Percentiles rank a stretch among this genome's conserved stretches.
These are phyloP conservation scores for Drosophila kepulauana DNA, from an alignment of 1,140 invertebrate genomes.

Conservation along the genomic window DNA sequence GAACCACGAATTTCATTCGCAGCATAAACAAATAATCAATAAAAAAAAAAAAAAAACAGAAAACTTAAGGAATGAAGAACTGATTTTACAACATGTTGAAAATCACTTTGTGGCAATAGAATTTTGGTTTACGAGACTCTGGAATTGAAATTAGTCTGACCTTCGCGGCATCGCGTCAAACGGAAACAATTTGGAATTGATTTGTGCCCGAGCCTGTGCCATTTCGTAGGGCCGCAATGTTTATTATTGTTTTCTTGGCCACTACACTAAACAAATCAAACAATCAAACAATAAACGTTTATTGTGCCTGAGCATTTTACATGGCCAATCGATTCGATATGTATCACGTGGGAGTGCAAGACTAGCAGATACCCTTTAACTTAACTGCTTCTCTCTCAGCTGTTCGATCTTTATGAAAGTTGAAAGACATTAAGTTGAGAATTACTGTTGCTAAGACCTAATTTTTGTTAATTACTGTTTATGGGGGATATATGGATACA, in stretches of 20 bases:
- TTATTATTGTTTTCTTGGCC: slow-evolving; percentile 64
- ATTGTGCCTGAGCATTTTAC: slow-evolving; percentile 69
- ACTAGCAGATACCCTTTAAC: not conserved
- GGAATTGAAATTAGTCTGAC: slow-evolving; percentile 63
- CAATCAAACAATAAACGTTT: slow-evolving; percentile 78
- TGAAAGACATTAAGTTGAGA: not conserved
- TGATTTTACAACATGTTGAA: slow-evolving; percentile 14
- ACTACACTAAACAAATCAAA: slow-evolving; percentile 72
- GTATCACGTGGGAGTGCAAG: slow-evolving; percentile 14
- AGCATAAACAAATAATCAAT: slow-evolving; percentile 64
- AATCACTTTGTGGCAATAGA: slow-evolving; percentile 48
- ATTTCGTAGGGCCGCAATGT: slow-evolving; percentile 71
- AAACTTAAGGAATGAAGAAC: slow-evolving; percentile 5
- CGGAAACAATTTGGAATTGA: slow-evolving; percentile 46
- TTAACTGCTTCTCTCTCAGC: not conserved
- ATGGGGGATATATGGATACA: not conserved
- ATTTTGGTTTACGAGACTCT: slow-evolving; percentile 41
- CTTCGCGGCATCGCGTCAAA: slow-evolving; percentile 44
- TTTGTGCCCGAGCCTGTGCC: slow-evolving; percentile 54
- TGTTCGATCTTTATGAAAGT: not conserved
- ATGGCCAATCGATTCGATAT: slow-evolving; percentile 74
- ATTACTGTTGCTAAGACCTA: not conserved
- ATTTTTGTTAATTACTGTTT: not conserved
- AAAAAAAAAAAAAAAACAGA: slow-evolving; percentile 38
- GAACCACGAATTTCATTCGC: slow-evolving; percentile 59